phyloP scores from a whole-genome alignment of 2,888 invertebrate species.

The Dinocampus coccinellae region DNA sequence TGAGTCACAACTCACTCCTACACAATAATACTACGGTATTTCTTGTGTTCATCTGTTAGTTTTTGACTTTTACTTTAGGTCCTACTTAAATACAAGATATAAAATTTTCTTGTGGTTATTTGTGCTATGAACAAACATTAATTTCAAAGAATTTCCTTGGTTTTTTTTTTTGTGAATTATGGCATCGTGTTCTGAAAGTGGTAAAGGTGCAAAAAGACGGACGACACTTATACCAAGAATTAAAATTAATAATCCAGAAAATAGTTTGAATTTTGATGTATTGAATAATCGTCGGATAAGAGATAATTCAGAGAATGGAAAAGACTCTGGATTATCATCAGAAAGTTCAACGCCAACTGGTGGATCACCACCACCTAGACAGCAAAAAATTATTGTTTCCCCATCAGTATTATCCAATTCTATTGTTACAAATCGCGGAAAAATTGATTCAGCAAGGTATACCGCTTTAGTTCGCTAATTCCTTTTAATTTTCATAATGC shows the following conservation, averaged over 20 bases:
- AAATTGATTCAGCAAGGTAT: slow-evolving; percentile 55
- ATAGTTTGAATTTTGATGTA: slow-evolving; percentile 22
- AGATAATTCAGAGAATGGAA: slow-evolving; percentile 55
- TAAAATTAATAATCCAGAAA: slow-evolving; percentile 38
- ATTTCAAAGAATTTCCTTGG: no score
- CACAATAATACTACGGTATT: neutral
- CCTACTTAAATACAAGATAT: neutral
- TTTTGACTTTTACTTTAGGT: neutral
- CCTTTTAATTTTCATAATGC: neutral
- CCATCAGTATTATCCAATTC: slow-evolving; percentile 47
- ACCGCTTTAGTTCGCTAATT: neutral
- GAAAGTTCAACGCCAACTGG: slow-evolving; percentile 64
- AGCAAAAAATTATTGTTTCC: slow-evolving; percentile 47
- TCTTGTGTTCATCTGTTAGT: neutral
- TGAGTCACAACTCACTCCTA: slow-evolving; percentile 23
- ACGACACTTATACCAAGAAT: slow-evolving; percentile 46
- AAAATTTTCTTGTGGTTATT: neutral
- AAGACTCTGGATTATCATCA: slow-evolving; percentile 66
- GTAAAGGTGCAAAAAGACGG: slow-evolving; percentile 55
- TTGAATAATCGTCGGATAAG: slow-evolving; percentile 35
- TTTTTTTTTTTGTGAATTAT: slow-evolving; percentile 30
- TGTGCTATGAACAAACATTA: neutral
- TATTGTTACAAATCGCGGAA: slow-evolving; percentile 53
- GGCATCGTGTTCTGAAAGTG: slow-evolving; percentile 48
- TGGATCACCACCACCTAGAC: slow-evolving; percentile 63